Evolutionary conservation across 2,888 invertebrate genomes (phyloP).

Genomic region (Hylaea fasciaria): DNA sequence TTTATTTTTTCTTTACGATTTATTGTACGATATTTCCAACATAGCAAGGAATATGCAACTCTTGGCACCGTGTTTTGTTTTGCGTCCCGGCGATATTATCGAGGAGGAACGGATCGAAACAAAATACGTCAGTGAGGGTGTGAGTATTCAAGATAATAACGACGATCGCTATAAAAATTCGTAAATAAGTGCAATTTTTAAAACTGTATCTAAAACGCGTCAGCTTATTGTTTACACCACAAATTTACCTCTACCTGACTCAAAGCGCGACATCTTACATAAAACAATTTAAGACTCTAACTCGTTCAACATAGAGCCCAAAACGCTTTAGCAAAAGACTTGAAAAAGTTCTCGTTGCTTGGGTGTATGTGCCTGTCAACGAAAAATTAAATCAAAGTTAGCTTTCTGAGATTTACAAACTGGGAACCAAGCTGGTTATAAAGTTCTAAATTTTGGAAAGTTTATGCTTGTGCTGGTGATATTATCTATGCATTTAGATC

Average conservation of each 20-base stretch:
- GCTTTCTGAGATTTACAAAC: slow-evolving; percentile 26
- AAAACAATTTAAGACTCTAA: slow-evolving; percentile 24
- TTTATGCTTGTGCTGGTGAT: slow-evolving; percentile 1
- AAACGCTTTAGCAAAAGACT: slow-evolving; percentile 16
- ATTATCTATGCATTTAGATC: background rate
- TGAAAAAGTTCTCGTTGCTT: slow-evolving; percentile 15
- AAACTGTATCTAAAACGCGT: slow-evolving; percentile 6
- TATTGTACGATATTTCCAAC: no score
- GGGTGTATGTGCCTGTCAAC: slow-evolving; percentile 33
- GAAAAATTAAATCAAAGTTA: slow-evolving; percentile 40
- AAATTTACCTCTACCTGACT: slow-evolving; percentile 4
- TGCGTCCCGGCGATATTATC: no score
- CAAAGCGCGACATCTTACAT: slow-evolving; percentile 3
- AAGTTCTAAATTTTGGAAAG: slow-evolving; percentile 19
- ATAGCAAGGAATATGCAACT: no score
- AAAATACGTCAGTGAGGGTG: no score
- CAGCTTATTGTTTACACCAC: slow-evolving; percentile 7
- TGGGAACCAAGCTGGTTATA: slow-evolving; percentile 25
- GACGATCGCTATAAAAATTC: no score
- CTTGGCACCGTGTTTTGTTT: no score
- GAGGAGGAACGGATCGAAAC: no score
- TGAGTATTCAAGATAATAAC: no score
- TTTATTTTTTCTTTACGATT: no score
- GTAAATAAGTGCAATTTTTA: no score
- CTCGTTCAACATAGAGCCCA: slow-evolving; percentile 18